These are phyloP conservation scores for Okapia johnstoni DNA, from an alignment of 2,113 vertebrate species.

Conservation along the genomic window DNA sequence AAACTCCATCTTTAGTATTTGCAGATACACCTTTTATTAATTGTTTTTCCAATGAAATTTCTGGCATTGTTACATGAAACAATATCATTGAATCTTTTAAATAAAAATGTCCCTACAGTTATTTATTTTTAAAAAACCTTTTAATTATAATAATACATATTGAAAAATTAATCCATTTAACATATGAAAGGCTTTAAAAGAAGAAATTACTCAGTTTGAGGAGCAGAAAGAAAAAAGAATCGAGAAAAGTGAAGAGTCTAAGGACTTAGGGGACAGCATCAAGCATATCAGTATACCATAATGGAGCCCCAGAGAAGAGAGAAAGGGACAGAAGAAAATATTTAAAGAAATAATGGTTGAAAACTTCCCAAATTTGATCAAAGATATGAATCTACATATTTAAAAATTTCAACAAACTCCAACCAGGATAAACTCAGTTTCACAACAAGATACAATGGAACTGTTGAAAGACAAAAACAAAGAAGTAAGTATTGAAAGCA, in stretches of 20 bases:
- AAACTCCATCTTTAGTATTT: constrained; percentile 47
- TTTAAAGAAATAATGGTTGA: neutral
- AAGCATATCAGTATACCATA: neutral
- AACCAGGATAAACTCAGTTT: neutral
- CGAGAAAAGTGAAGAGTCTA: neutral
- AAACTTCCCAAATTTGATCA: neutral
- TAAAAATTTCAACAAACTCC: neutral
- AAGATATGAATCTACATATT: neutral
- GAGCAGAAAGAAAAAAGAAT: neutral
- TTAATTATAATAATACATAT: neutral
- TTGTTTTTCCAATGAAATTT: constrained; percentile 65
- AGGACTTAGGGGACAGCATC: neutral
- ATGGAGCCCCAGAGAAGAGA: neutral
- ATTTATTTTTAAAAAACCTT: neutral
- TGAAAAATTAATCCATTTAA: neutral
- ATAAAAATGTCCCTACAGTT: neutral
- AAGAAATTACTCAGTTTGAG: neutral
- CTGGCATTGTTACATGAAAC: constrained; percentile 53
- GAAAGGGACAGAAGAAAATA: neutral
- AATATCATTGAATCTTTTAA: constrained; percentile 54
- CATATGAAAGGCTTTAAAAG: neutral
- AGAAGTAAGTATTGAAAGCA: neutral
- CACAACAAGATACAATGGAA: neutral
- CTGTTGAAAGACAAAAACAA: neutral
- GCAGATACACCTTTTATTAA: constrained; percentile 38